Evolutionary conservation across 2,797 vertebrate genomes (phyloP), one percentile per base, ranked within the genome.

Genomic region (Tokudaia tokunoshimensis): DNA sequence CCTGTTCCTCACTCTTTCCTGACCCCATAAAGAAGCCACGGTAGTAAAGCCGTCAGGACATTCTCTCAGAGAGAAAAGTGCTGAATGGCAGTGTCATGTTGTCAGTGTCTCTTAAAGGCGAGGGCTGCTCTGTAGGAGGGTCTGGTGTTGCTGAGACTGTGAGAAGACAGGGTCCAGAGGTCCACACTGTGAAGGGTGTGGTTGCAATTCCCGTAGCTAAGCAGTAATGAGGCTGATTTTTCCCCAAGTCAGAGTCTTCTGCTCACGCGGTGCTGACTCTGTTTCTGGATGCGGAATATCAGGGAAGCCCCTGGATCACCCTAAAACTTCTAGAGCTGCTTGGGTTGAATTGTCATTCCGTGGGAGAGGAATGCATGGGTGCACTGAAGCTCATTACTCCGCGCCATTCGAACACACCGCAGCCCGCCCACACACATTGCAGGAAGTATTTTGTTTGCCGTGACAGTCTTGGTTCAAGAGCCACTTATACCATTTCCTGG

Each of bases 21-120:
- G 44, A 63, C 86, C 57, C 79, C 79, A 67, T 76, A 97, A 96
- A 95, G 95, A 92, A 97, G 47, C 93, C 87, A 55, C 50, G 83
- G 95, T 89, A 83, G 91, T 95, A 97, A 97, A 97, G 65, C 91
- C 96, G 91, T 96, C 97, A 93, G 55, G 89, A 75, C 50, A 22
- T 57, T 92, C 95, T 96, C 67, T 76, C 67, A 81, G 92, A 97
- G 93, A 91, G 96, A 92, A 89, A 95, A 89, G 67, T 19, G 65
- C 55, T 67, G 72, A 97, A 93, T 88, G 94, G 80, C 80, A 95
- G 89, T 37, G 50, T 65, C 61, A 52, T 70, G 50, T 65, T 61
- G 57, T 70, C 94, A 50, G 50, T 72, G 80, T 41, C 75, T 92
- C 89, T 93, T 94, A 92, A 82, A 96, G 75, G 31, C 24, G 7